These are phyloP conservation scores for Tetragnatha montana DNA, from an alignment of 2,888 invertebrate species.

Conservation along the genomic window DNA sequence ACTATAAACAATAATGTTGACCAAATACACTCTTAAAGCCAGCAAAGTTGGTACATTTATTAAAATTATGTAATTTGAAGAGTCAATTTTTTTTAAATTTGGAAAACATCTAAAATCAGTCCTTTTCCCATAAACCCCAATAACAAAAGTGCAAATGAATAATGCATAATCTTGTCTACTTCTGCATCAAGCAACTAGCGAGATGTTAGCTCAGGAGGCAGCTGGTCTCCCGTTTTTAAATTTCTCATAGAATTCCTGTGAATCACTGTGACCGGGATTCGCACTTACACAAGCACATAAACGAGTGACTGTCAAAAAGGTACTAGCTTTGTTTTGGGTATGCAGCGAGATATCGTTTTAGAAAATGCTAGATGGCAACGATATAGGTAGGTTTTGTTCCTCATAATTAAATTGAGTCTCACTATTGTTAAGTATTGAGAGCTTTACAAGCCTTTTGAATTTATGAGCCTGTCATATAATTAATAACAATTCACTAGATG, in stretches of 20 bases:
- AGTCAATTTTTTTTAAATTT: too few species aligned
- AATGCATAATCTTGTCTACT: background rate
- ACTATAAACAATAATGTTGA: too few species aligned
- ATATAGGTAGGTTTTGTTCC: conserved; percentile 3
- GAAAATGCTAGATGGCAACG: background rate
- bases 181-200: background rate
- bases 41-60: too few species aligned
- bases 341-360: background rate
- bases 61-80: too few species aligned
- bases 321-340: background rate
- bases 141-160: background rate
- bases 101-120: too few species aligned
- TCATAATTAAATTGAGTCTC: background rate
- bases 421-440: too few species aligned
- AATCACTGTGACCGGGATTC: conserved; percentile 7
- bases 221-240: background rate
- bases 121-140: background rate
- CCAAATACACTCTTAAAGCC: too few species aligned
- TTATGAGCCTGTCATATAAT: too few species aligned
- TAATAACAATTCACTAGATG: too few species aligned
- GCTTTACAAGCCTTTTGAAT: too few species aligned
- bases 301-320: background rate
- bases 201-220: conserved; percentile 9
- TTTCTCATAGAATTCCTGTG: conserved; percentile 1
- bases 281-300: conserved; percentile 7